Conservation (phyloP, 37 sponge, comb jelly and placozoan genomes). For the Mnemiopsis leidyi region DNA sequence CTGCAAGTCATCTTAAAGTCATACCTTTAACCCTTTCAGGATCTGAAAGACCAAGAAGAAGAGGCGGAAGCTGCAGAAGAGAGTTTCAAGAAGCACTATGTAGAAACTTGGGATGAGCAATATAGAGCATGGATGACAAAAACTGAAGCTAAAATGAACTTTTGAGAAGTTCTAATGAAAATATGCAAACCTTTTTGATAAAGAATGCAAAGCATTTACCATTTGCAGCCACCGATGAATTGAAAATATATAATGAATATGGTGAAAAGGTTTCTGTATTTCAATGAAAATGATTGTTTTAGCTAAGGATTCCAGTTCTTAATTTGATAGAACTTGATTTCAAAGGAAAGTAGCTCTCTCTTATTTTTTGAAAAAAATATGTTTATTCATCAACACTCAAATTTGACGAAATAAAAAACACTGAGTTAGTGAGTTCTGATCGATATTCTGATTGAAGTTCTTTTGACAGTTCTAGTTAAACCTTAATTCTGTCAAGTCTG, state of each 20-base stretch:
- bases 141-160: slow-evolving; percentile 47
- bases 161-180: slow-evolving; percentile 4
- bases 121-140: slow-evolving; percentile 47
- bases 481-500: too few relatives aligned
- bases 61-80: slow-evolving; percentile 19
- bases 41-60: slow-evolving; percentile 21
- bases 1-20: too few relatives aligned
- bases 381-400: not conserved
- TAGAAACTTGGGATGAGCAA: slow-evolving; percentile 35
- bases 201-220: slow-evolving; percentile 56
- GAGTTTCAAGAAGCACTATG: slow-evolving; percentile 17
- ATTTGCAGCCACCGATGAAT: slow-evolving; percentile 43
- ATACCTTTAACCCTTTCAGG: slow-evolving; percentile 2
- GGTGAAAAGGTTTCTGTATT: slow-evolving; percentile 55
- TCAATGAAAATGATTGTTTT: not conserved
- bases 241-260: slow-evolving; percentile 25
- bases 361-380: not conserved
- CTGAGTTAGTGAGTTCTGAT: too few relatives aligned
- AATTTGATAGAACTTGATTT: too few relatives aligned
- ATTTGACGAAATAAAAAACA: not conserved
- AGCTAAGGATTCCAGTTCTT: too few relatives aligned
- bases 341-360: too few relatives aligned
- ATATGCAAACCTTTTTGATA: slow-evolving; percentile 50
- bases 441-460: too few relatives aligned
- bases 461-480: too few relatives aligned